phyloP scores from a whole-genome alignment of 2,797 vertebrate genomes.

The Odontamblyopus rebecca region DNA sequence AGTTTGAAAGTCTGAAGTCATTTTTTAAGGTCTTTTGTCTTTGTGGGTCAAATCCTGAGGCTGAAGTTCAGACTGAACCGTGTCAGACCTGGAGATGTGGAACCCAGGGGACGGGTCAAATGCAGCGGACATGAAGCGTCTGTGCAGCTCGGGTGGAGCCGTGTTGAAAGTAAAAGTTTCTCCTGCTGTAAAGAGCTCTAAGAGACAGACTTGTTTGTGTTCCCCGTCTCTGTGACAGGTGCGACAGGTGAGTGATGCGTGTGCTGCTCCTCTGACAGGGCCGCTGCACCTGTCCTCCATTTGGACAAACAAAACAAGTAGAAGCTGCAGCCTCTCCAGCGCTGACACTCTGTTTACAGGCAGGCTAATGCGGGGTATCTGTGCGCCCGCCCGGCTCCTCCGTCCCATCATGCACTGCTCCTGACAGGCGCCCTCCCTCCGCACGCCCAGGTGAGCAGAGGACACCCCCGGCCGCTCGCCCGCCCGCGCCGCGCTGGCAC shows the following conservation, averaged over 20 bases:
- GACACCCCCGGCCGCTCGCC: not conserved
- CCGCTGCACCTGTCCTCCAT: not conserved
- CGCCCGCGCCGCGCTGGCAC: slow-evolving; percentile 35
- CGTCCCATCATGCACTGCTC: not conserved
- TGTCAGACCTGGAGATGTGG: no score
- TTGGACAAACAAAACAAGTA: slow-evolving; percentile 7
- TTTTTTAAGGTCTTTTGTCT: no score
- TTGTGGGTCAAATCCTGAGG: no score
- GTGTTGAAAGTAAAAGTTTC: no score
- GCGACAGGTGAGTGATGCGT: not conserved
- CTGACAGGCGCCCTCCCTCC: slow-evolving; percentile 8
- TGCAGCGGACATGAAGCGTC: no score
- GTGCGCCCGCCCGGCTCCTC: not conserved
- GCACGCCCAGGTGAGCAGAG: slow-evolving; percentile 10
- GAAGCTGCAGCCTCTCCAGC: not conserved
- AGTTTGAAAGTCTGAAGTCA: no score
- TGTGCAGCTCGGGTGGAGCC: no score
- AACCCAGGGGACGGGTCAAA: no score
- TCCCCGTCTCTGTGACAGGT: not conserved
- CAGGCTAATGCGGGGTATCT: slow-evolving; percentile 6
- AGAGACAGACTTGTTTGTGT: no score
- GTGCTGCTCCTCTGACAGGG: not conserved
- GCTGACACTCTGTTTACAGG: not conserved
- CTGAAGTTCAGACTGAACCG: no score
- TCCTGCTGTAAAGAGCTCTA: no score